Evolutionary conservation across 1,140 invertebrate species (phyloP).

Genomic region (Drosophila pseudoobscura): DNA sequence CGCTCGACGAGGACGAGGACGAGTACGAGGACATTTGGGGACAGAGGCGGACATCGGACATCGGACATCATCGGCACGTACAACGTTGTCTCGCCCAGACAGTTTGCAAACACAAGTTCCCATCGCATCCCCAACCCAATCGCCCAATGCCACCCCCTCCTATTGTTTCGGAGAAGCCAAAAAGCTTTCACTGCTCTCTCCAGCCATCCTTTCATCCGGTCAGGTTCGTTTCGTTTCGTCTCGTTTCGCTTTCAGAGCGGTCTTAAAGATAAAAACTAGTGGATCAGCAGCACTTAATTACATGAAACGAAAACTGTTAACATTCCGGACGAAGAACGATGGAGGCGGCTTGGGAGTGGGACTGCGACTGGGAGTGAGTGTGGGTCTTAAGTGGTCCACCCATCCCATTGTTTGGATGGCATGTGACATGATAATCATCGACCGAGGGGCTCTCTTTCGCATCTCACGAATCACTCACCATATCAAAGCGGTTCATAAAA

Average conservation of each 20-base stretch:
- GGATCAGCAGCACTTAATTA: slow-evolving; percentile 80
- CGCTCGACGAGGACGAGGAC: not conserved
- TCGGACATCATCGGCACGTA: slow-evolving; percentile 61
- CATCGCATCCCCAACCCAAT: not conserved
- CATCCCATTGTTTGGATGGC: slow-evolving; percentile 44
- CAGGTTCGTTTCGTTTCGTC: not conserved
- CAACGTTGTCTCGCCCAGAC: slow-evolving; percentile 73
- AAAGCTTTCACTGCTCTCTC: slow-evolving; percentile 59
- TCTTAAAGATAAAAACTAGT: slow-evolving; percentile 73
- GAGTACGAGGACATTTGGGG: slow-evolving; percentile 2
- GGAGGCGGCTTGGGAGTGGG: not conserved
- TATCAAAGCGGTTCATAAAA: slow-evolving; percentile 36
- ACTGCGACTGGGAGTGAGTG: not conserved
- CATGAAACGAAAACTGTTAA: slow-evolving; percentile 81
- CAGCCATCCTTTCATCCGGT: slow-evolving; percentile 12
- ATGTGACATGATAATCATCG: slow-evolving; percentile 77
- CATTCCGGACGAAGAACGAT: slow-evolving; percentile 38
- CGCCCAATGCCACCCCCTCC: not conserved
- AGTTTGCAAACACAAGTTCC: slow-evolving; percentile 67
- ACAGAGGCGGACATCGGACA: slow-evolving; percentile 19
- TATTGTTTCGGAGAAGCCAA: slow-evolving; percentile 48
- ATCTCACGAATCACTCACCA: slow-evolving; percentile 21
- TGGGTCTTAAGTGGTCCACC: slow-evolving; percentile 36
- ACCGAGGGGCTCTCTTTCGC: not conserved
- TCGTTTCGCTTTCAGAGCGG: not conserved